These are phyloP conservation scores for Myodes glareolus DNA, from an alignment of 2,113 vertebrate species.

Conservation along the genomic window DNA sequence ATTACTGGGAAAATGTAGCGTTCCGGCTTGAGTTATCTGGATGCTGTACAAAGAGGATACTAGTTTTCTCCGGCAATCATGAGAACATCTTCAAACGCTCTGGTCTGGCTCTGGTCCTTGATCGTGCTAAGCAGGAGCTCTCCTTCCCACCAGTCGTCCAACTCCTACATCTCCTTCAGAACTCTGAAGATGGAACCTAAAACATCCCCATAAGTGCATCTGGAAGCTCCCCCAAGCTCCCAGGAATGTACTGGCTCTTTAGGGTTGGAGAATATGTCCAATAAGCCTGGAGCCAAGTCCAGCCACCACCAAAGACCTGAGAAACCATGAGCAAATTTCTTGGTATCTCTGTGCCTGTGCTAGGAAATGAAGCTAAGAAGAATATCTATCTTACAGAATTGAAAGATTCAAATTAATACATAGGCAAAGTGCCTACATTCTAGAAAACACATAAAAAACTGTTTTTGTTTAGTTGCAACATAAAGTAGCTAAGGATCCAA, in stretches of 20 bases:
- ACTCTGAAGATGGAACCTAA: slow-evolving; percentile 15
- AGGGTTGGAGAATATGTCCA: neutral
- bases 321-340: neutral
- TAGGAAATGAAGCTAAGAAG: neutral
- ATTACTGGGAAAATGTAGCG: neutral
- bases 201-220: neutral
- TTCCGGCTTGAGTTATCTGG: neutral
- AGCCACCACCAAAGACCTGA: neutral
- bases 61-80: neutral
- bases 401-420: neutral
- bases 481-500: neutral
- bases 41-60: neutral
- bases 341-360: neutral
- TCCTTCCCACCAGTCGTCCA: neutral
- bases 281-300: neutral
- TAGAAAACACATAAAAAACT: neutral
- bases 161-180: neutral
- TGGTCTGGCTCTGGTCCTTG: neutral
- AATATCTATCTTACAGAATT: neutral
- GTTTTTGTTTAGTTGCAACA: neutral
- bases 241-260: neutral
- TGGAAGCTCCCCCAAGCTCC: neutral
- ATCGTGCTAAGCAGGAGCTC: neutral
- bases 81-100: neutral
- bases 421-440: neutral